Evolutionary conservation across 2,113 vertebrate species (phyloP).

Genomic region (Abramis brama): DNA sequence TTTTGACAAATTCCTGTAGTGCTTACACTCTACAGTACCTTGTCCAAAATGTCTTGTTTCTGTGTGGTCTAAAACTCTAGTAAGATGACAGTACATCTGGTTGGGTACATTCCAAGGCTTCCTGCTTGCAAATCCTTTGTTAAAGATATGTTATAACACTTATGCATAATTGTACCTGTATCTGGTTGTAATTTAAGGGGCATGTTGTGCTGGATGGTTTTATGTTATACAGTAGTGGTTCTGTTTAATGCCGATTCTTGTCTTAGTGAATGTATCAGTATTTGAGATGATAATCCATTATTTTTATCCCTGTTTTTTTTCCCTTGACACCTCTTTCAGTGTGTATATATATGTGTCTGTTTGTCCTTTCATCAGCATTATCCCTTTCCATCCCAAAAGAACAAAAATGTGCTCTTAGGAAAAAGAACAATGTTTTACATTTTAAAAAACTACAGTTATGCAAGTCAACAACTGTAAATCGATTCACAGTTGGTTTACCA

Average conservation of each 20-base stretch:
- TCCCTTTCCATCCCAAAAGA: not conserved
- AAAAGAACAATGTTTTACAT: not conserved
- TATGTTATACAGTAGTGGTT: conserved; percentile 33
- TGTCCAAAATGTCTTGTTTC: not conserved
- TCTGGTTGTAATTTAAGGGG: not conserved
- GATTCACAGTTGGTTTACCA: conserved; percentile 6
- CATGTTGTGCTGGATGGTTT: conserved; percentile 34
- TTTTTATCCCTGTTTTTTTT: not conserved
- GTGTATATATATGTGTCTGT: not conserved
- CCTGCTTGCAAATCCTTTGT: conserved; percentile 36
- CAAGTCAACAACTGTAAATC: not conserved
- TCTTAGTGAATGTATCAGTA: conserved; percentile 16
- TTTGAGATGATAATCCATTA: conserved; percentile 1
- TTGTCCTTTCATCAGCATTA: not conserved
- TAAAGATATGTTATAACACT: not conserved
- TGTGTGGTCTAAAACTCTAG: not conserved
- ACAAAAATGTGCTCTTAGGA: not conserved
- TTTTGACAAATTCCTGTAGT: not conserved
- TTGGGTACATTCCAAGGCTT: conserved; percentile 37
- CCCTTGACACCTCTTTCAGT: not conserved
- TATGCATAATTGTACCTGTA: conserved; percentile 7
- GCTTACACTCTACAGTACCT: not conserved
- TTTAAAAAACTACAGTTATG: not conserved
- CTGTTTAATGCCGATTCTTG: conserved; percentile 5
- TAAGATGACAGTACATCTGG: conserved; percentile 25